A percentile compares a stretch with the other conserved stretches of the same genome.
Conservation (phyloP, 2,888 invertebrate species). For the Nebria brevicollis region DNA sequence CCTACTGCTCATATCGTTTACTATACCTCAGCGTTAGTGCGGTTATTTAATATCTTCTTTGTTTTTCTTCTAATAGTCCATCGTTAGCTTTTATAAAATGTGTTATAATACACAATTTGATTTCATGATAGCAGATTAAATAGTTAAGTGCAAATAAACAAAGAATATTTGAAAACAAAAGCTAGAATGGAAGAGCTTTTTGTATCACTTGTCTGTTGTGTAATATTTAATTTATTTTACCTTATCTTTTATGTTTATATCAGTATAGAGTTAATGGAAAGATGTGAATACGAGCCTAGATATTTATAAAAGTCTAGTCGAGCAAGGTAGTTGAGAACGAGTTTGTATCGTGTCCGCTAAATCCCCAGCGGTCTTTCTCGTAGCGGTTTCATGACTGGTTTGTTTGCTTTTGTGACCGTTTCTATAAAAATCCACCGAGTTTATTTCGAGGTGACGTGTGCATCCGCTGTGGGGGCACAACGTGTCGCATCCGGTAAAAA, state of each 20-base stretch:
- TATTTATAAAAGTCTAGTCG: neutral
- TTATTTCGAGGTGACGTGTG: slow-evolving; percentile 7
- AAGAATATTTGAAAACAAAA: no score
- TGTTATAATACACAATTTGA: neutral
- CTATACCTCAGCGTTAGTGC: neutral
- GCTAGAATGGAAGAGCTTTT: no score
- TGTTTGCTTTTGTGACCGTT: neutral
- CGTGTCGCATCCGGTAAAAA: slow-evolving; percentile 13
- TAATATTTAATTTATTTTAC: no score
- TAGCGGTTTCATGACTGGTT: neutral
- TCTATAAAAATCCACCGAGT: slow-evolving; percentile 12
- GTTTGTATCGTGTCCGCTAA: slow-evolving; percentile 16
- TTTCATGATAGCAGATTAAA: neutral
- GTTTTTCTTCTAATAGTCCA: neutral
- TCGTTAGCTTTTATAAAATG: neutral
- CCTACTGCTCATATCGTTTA: neutral
- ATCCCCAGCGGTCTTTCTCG: slow-evolving; percentile 13
- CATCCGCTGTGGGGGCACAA: slow-evolving; percentile 1
- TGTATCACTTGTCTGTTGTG: no score
- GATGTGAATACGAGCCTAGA: neutral
- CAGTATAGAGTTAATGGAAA: no score
- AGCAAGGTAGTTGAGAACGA: neutral
- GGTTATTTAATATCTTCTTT: neutral
- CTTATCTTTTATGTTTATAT: no score
- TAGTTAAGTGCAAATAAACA: no score